phyloP scores from a whole-genome alignment of 2,888 invertebrate genomes.

The Sthenelais limicola region DNA sequence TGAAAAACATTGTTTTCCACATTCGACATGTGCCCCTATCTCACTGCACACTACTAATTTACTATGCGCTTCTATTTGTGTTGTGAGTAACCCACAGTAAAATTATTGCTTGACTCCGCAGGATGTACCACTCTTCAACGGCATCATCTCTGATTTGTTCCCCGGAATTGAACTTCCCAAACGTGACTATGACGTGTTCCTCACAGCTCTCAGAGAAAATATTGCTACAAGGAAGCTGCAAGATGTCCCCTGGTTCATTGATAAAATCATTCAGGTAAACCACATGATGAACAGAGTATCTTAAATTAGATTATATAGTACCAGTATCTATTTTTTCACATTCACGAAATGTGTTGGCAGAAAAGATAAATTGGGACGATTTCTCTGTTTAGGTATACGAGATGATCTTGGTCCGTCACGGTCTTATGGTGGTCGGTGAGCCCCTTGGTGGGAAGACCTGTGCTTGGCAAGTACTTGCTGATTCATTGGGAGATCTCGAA shows the following conservation, averaged over 20 bases:
- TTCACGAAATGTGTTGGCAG: too few species aligned
- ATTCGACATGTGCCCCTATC: too few species aligned
- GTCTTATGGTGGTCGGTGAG: constrained; percentile 73
- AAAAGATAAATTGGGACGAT: too few species aligned
- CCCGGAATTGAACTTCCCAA: constrained; percentile 70
- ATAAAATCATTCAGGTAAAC: constrained; percentile 78
- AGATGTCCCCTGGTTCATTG: constrained; percentile 71
- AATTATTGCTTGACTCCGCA: constrained; percentile 49
- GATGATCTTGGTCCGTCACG: constrained; percentile 73
- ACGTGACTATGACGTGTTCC: constrained; percentile 71
- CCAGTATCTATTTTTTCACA: too few species aligned
- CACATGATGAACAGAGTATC: too few species aligned
- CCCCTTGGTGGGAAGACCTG: constrained; percentile 72
- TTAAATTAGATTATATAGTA: too few species aligned
- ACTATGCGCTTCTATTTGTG: neutral
- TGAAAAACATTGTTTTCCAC: too few species aligned
- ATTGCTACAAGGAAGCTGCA: constrained; percentile 69
- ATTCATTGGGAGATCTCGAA: constrained; percentile 67
- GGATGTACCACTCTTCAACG: constrained; percentile 73
- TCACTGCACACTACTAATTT: too few species aligned
- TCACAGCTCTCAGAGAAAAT: constrained; percentile 69
- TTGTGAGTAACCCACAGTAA: neutral
- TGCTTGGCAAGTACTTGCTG: constrained; percentile 72
- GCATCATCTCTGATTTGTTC: constrained; percentile 73
- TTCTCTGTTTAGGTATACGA: constrained; percentile 71